Evolutionary conservation across 2,888 invertebrate genomes (phyloP).

Genomic region (Lasioglossum morio): DNA sequence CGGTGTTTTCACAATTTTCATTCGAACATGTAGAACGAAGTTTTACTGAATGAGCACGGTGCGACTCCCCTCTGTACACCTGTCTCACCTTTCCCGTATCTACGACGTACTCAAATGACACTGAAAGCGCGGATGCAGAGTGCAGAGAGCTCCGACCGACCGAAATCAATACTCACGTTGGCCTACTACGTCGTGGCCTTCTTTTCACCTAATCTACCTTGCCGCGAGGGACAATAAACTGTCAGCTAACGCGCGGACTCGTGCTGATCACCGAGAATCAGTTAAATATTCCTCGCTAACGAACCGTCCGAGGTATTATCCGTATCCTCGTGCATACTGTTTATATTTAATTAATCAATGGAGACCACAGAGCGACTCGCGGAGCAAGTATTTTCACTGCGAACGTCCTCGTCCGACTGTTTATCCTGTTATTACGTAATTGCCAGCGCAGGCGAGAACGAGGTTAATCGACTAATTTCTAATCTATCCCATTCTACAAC

Average conservation of each 20-base stretch:
- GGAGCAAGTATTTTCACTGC: not conserved
- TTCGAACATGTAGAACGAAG: constrained; percentile 27
- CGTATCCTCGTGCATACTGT: not conserved
- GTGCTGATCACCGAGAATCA: not conserved
- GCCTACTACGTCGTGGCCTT: constrained; percentile 77
- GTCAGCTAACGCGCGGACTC: not conserved
- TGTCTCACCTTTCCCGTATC: constrained; percentile 45
- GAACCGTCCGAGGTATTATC: not conserved
- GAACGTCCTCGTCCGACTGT: not conserved
- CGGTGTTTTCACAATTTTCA: constrained; percentile 20
- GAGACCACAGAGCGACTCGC: not conserved
- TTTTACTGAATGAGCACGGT: constrained; percentile 58
- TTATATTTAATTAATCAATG: constrained; percentile 5
- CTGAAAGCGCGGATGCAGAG: constrained; percentile 73
- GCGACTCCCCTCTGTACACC: constrained; percentile 24
- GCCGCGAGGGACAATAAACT: constrained; percentile 35
- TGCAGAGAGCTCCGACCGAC: constrained; percentile 69
- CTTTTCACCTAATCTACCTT: constrained; percentile 72
- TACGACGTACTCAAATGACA: constrained; percentile 72
- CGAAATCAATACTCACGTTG: constrained; percentile 75
- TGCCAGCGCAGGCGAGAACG: not conserved
- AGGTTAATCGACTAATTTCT: not conserved
- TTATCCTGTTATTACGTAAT: not conserved
- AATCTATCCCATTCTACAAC: not conserved
- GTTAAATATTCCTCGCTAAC: not conserved